A percentile compares a stretch with the other conserved stretches of the same genome.
Evolutionary conservation across 2,888 invertebrate species (phyloP).

Genomic region (Agriopis aurantiaria): DNA sequence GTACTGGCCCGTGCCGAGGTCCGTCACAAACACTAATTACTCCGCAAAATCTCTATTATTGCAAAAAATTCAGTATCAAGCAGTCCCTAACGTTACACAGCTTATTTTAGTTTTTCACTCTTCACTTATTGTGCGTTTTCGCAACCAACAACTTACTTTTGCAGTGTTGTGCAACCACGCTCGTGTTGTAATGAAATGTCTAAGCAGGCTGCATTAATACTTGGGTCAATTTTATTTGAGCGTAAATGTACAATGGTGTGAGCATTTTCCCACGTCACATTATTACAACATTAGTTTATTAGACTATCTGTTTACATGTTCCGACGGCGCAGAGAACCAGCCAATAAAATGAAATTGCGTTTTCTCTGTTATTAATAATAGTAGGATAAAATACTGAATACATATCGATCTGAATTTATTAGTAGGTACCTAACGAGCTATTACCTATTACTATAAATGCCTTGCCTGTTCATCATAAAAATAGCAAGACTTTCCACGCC

Average conservation of each 20-base stretch:
- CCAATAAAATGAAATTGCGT: neutral
- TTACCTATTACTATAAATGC: too few species aligned
- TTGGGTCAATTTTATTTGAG: conserved; percentile 20
- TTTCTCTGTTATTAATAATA: too few species aligned
- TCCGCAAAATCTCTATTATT: neutral
- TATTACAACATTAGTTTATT: conserved; percentile 2
- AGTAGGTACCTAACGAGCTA: too few species aligned
- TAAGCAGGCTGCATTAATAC: conserved; percentile 26
- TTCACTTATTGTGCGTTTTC: conserved; percentile 25
- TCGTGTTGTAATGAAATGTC: conserved; percentile 33
- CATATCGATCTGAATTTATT: too few species aligned
- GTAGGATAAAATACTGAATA: too few species aligned
- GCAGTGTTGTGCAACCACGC: conserved; percentile 25
- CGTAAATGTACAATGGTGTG: neutral
- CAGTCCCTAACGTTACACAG: conserved; percentile 10
- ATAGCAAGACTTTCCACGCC: too few species aligned
- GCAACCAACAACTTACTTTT: conserved; percentile 30
- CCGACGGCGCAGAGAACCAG: neutral
- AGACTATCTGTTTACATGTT: conserved; percentile 16
- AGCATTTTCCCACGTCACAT: conserved; percentile 29
- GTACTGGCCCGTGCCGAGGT: too few species aligned
- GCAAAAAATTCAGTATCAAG: neutral
- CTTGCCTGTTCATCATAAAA: too few species aligned
- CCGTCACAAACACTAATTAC: too few species aligned
- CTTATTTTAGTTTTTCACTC: conserved; percentile 24